Evolutionary conservation across 64 coral and sea anemone genomes (phyloP), one percentile per base, ranked within the genome.

Genomic region (Montipora foliosa): DNA sequence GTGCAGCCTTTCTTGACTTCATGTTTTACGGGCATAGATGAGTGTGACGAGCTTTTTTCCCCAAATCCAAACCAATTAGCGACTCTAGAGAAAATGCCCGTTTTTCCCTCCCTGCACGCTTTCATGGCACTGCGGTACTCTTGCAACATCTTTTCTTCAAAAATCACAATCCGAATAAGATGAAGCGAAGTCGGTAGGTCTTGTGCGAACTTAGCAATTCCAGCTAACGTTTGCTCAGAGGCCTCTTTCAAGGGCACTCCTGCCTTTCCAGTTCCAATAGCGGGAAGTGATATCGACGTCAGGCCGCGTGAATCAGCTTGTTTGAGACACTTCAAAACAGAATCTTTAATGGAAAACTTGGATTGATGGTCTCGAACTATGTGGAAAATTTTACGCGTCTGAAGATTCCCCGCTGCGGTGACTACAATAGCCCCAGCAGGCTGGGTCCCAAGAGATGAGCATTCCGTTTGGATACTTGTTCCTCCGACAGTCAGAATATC

Each of bases 331-430:
- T 47, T 84, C 2, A 84, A 12, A 9, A 84, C 47, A 37, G 57
- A 84, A 3, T 68, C 81, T 67, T 67, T 84, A 5, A 84, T 67
- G 2, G 88, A 78, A 2, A 13, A 2, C 59, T 17, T 84, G 58
- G 12, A 17, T 24, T 3, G 44, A 37, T 5, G 4, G 57, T 70
- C 44, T 47, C 37, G 68, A 19, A 92, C 80, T 71, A 92, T 82
- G 81, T 92, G 90, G 72, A 85, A 92, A 80, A 92, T 78, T 8
- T 78, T 67, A 73, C 72, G 44, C 2, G 46, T 55, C 49, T 75
- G 53, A 6, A 92, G 72, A 17, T 19, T 67, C 13, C 90, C 90
- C 8, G 80, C 81, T 20, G 49, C 52, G 47, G 90, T 86, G 24
- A 73, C 83, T 51, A 25, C 81, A 25, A 92, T 47, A 62, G 90